Conservation (phyloP, 2,113 vertebrate genomes). For the Oceanites oceanicus region DNA sequence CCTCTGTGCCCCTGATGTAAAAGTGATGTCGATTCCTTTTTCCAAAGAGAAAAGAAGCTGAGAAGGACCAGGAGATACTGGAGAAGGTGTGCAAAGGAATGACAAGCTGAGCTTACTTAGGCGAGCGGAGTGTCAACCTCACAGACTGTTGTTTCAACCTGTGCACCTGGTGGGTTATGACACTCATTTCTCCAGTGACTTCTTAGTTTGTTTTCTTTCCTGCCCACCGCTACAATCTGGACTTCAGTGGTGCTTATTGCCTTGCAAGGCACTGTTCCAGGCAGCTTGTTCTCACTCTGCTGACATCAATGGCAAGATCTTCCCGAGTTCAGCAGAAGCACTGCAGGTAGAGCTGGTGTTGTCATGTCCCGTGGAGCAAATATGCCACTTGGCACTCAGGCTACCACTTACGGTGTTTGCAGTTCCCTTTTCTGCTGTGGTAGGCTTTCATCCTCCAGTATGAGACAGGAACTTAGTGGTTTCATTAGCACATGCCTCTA, state of each 20-base stretch:
- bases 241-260: not conserved
- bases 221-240: not conserved
- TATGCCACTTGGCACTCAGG: not conserved
- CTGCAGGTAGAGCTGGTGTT: not conserved
- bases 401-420: not conserved
- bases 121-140: not conserved
- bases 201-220: not conserved
- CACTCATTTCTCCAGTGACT: not conserved
- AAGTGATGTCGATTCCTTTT: not conserved
- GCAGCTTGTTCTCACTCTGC: not conserved
- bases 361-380: rapidly evolving
- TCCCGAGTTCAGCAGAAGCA: not conserved
- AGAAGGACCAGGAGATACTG: not conserved
- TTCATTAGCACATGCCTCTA: not conserved
- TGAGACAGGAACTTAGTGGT: not conserved
- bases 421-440: not conserved
- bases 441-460: not conserved
- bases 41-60: not conserved
- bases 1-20: not conserved
- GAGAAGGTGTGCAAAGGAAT: not conserved
- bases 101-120: not conserved
- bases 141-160: not conserved
- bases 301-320: not conserved
- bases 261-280: not conserved
- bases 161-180: not conserved